Evolutionary conservation across 2,888 invertebrate species (phyloP), one percentile per base, ranked within the genome.

Genomic region (Allygus modestus): DNA sequence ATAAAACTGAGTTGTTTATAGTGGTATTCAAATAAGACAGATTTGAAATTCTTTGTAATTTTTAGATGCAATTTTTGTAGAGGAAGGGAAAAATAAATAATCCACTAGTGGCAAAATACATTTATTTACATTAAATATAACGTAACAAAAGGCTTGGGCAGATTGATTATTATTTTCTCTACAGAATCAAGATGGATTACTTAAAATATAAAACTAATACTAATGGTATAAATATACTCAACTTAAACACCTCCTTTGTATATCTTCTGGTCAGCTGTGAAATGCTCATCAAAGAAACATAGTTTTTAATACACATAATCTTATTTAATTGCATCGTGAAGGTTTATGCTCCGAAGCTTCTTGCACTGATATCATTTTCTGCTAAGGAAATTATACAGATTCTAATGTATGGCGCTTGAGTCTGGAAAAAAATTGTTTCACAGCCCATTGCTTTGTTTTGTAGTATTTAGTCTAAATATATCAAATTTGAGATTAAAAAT

Each of bases 41-140:
- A n/a, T n/a, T n/a, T n/a, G n/a, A n/a, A n/a, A n/a, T n/a, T n/a
- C n/a, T n/a, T n/a, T n/a, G n/a, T n/a, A n/a, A n/a, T n/a, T n/a
- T n/a, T n/a, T n/a, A n/a, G n/a, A n/a, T n/a, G n/a, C n/a, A n/a
- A n/a, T n/a, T n/a, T n/a, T n/a, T n/a, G n/a, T n/a, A n/a, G n/a
- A n/a, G n/a, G n/a, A n/a, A n/a, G 9, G 12, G 46, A 46, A 46
- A 46, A 58, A 58, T 58, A 23, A 58, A 58, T 12, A 58, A 5
- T 7, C 20, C 20, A 58, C 23, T 23, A 1, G 5, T 23, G 58
- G 26, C 58, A 58, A 58, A 58, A 58, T 58, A 58, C 58, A 58
- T 58, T 58, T 58, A 58, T 58, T 58, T 58, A 58, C 23, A 58
- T 12, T 15, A 58, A 58, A 58, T 9, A 58, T 58, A 58, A 58